These are phyloP conservation scores for Lithophane ornitopus DNA, from an alignment of 2,888 invertebrate species.

Conservation along the genomic window DNA sequence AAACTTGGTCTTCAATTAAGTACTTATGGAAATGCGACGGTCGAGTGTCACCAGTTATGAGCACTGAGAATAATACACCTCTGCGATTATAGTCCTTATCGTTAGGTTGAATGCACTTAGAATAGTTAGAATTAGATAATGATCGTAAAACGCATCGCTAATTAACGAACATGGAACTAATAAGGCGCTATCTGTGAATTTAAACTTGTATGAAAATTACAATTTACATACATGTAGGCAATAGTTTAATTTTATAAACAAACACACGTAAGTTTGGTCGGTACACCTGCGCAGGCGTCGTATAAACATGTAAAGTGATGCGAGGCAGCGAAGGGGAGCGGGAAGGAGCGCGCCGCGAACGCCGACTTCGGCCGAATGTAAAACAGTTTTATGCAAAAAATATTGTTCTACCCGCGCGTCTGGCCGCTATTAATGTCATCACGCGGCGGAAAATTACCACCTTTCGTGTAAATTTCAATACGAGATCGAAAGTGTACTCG, in stretches of 20 bases:
- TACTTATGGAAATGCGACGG: conserved; percentile 70
- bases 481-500: conserved; percentile 82
- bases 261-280: conserved; percentile 55
- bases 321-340: conserved; percentile 40
- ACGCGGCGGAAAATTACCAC: conserved; percentile 87
- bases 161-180: conserved; percentile 57
- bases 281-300: conserved; percentile 72
- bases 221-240: conserved; percentile 46
- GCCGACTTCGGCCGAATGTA: conserved; percentile 75
- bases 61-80: conserved; percentile 21
- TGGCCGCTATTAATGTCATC: conserved; percentile 86
- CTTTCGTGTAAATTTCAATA: conserved; percentile 87
- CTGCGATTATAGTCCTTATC: conserved; percentile 33
- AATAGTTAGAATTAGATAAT: conserved; percentile 54
- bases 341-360: conserved; percentile 67
- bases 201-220: conserved; percentile 25
- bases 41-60: conserved; percentile 41
- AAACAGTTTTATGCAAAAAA: conserved; percentile 84
- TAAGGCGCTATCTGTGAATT: conserved; percentile 44
- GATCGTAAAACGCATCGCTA: conserved; percentile 60
- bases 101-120: conserved; percentile 49
- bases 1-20: conserved; percentile 71
- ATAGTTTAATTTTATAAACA: conserved; percentile 67
- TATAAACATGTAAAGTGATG: conserved; percentile 79
- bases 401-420: conserved; percentile 78